phyloP scores from a whole-genome alignment of 1,140 invertebrate species.

The Listronotus oregonensis region DNA sequence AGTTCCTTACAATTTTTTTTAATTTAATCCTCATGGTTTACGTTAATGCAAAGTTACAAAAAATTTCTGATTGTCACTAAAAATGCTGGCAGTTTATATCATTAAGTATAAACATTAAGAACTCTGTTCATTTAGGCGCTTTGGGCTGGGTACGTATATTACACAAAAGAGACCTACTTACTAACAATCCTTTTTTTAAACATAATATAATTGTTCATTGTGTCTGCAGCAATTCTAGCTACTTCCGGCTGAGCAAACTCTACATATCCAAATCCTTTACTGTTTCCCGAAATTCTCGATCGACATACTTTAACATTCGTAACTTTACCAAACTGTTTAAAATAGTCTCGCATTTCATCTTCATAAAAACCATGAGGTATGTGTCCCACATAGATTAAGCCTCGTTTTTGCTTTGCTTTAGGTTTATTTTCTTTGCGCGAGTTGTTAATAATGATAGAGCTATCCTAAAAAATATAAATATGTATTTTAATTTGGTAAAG shows the following conservation, averaged over 20 bases:
- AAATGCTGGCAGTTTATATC: no score
- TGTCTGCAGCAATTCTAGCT: constrained; percentile 92
- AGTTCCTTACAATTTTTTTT: no score
- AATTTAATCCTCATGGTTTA: no score
- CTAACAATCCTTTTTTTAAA: constrained; percentile 76
- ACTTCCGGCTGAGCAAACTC: constrained; percentile 84
- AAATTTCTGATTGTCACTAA: no score
- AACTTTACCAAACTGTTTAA: constrained; percentile 88
- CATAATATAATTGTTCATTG: constrained; percentile 97
- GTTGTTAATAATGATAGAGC: constrained; percentile 29
- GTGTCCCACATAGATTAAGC: constrained; percentile 81
- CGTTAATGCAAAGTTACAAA: no score
- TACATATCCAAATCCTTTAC: constrained; percentile 87
- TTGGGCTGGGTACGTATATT: no score
- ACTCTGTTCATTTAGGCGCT: no score
- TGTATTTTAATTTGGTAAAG: no score
- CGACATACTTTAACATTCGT: constrained; percentile 74
- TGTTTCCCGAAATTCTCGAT: constrained; percentile 78
- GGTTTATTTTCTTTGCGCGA: constrained; percentile 15
- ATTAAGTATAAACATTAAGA: no score
- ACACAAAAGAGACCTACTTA: no score
- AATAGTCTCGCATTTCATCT: constrained; percentile 81
- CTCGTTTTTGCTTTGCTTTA: constrained; percentile 53
- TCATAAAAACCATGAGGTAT: constrained; percentile 95
- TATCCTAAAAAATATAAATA: constrained; percentile 33